Base-by-base conservation (phyloP, 2,113 vertebrate species). In the Electrona antarctica region DNA sequence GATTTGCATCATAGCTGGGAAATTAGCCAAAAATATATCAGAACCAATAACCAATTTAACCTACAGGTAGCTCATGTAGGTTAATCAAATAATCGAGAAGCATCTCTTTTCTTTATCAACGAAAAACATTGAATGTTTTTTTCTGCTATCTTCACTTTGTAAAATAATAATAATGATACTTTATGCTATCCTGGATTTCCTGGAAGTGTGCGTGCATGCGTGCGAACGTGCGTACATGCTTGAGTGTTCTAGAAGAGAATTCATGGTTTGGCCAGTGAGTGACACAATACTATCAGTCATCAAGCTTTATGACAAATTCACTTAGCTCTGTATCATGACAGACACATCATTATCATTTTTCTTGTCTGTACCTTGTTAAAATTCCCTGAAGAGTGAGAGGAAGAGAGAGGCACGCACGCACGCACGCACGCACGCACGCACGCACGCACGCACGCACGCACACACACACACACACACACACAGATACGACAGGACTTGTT, bases 341-440 rank as follows among this genome's bases (percentile, higher is more conserved):
- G 75, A 85, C 85, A 80, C 83, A 84, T 88, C 89, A 92, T 93
- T 91, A 90, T 90, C 89, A 92, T 92, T 91, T 91, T 88, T 92
- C 91, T 91, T 90, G 84, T 90, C 87, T 82, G 81, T 83, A 84
- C 74, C 82, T 91, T 87, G 82, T 88, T 88, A 86, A 80, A 89
- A 82, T 82, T 79, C 64, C 85, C 70, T 82, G 70, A 79, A 67
- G 85, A 77, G 79, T 67, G 50, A 72, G 48, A 59, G 62, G 66
- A 48, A 70, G 60, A 72, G 28, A 46, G 54, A 28, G 6, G 55
- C 33, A 41, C 33, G 5, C 33, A 41, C 33, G 5, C 33, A 41
- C 33, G 5, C 33, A 41, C 33, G 5, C 33, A 41, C 33, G 5
- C 33, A 33, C 29, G 4, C 29, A 33, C 29, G 4, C 29, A 33